Evolutionary conservation across 2,888 invertebrate species (phyloP), one percentile per base, ranked within the genome.

Genomic region (Halictus ligatus): DNA sequence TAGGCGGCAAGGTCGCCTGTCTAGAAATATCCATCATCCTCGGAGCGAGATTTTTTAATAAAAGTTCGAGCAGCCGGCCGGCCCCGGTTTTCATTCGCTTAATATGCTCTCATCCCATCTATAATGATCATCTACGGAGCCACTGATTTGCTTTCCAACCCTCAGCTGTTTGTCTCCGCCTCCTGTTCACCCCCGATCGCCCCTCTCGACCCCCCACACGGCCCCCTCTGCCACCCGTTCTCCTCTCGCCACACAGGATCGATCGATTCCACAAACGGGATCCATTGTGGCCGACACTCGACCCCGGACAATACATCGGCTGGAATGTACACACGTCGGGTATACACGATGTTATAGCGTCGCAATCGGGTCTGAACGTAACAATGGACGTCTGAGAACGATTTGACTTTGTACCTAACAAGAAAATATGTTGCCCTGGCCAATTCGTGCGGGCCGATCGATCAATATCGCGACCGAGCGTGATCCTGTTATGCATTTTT

Each of bases 1-100:
- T 83, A 83, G 71, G 75, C 83, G 80, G 60, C 64, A 75, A 85
- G 81, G 80, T 80, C 80, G 84, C 71, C 87, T 87, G 82, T 85
- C 87, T 88, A 89, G 90, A 90, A 92, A 93, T 93, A 94, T 94
- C 93, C 93, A 92, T 93, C 93, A 94, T 92, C 90, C 90, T 90
- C 91, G 89, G 90, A 91, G 89, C 91, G 87, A 89, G 92, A 94
- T 93, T 95, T 78, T 94, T 94, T 94, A 94, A 94, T 94, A 94
- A 94, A 95, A 94, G 92, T 94, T 92, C 88, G 21, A 92, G 88
- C 86, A 84, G 75, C 84, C 84, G 78, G 81, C 80, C 81, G 81
- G 74, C 78, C 13, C 13, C 60, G 60, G 76, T 77, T 77, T 72
- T 48, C 69, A 15, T 77, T 75, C 88, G 88, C 91, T 92, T 93